phyloP scores from a whole-genome alignment of 2,888 invertebrate species.

The Creontiades dilutus region DNA sequence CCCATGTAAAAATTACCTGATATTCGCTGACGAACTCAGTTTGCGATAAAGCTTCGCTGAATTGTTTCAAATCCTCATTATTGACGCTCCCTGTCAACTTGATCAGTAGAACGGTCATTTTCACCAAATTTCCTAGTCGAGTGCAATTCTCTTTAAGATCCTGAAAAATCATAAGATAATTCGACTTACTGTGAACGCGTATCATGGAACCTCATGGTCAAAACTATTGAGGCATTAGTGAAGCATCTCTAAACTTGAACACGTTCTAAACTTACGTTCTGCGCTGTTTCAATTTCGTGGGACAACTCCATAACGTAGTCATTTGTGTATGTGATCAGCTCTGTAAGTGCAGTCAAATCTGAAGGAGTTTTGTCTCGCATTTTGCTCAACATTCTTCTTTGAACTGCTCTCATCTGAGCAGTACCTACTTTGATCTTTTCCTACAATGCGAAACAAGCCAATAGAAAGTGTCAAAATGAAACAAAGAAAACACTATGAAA shows the following conservation, averaged over 20 bases:
- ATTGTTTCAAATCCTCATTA: conserved; percentile 73
- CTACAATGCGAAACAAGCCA: conserved; percentile 67
- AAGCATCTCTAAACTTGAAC: neutral
- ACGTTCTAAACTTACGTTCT: conserved; percentile 77
- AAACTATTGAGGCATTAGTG: neutral
- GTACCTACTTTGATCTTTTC: conserved; percentile 80
- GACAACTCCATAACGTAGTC: conserved; percentile 81
- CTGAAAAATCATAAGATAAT: conserved; percentile 59
- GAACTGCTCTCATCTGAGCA: conserved; percentile 87
- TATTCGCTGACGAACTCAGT: conserved; percentile 74
- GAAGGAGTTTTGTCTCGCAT: conserved; percentile 89
- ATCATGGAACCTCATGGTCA: neutral
- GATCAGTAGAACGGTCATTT: conserved; percentile 78
- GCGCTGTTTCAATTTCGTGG: conserved; percentile 80
- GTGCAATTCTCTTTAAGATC: conserved; percentile 74
- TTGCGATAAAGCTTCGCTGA: conserved; percentile 73
- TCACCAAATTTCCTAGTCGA: conserved; percentile 78
- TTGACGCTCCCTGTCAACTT: conserved; percentile 74
- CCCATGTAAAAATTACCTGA: conserved; percentile 73
- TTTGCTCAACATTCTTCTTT: conserved; percentile 87
- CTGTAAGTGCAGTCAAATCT: conserved; percentile 86
- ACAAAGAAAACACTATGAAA: too few species aligned
- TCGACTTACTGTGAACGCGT: neutral
- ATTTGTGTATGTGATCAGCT: conserved; percentile 86
- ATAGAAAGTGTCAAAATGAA: neutral